Conservation (phyloP, 2,888 invertebrate genomes). For the Leucozona laternaria region DNA sequence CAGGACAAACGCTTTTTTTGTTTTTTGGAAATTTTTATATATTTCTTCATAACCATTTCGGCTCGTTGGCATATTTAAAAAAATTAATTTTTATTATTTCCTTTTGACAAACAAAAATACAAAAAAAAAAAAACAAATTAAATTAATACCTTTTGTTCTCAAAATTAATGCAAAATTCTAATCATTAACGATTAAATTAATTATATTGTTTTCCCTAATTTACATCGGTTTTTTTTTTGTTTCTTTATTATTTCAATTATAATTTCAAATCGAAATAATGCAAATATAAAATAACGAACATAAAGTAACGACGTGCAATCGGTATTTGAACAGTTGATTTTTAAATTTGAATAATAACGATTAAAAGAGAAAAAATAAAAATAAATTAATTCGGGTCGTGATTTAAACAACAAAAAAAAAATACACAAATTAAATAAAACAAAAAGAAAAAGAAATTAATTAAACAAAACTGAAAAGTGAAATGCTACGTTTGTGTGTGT, state of each 20-base stretch:
- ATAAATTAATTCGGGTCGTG: conserved; percentile 33
- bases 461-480: conserved; percentile 57
- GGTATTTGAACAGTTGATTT: conserved; percentile 49
- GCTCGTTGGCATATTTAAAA: conserved; percentile 71
- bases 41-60: conserved; percentile 77
- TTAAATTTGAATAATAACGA: conserved; percentile 32
- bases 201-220: conserved; percentile 54
- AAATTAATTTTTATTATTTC: conserved; percentile 79
- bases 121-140: conserved; percentile 45
- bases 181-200: conserved; percentile 41
- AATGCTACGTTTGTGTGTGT: conserved; percentile 36
- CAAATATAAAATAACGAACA: conserved; percentile 49
- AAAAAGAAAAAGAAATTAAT: conserved; percentile 48
- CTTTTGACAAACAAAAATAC: conserved; percentile 76
- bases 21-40: conserved; percentile 83
- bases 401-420: conserved; percentile 35
- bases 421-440: conserved; percentile 39
- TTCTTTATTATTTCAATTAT: conserved; percentile 76
- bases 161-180: conserved; percentile 74
- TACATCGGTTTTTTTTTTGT: conserved; percentile 75
- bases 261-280: conserved; percentile 53
- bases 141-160: conserved; percentile 66
- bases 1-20: conserved; percentile 81
- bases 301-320: conserved; percentile 57
- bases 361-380: conserved; percentile 19